phyloP scores from a whole-genome alignment of 1,140 invertebrate genomes.

The Belonocnema kinseyi region DNA sequence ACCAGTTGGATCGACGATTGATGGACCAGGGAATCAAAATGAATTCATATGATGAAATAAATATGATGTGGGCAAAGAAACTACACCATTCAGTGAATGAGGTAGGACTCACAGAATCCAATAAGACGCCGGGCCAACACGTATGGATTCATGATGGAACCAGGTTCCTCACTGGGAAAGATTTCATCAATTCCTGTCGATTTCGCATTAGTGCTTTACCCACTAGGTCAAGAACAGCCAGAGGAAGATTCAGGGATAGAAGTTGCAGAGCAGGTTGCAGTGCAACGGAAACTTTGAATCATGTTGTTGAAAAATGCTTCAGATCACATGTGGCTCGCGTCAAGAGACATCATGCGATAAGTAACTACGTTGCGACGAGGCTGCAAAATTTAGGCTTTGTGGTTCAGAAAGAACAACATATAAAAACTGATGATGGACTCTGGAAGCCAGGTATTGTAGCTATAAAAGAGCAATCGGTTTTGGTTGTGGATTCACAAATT shows the following conservation, averaged over 20 bases:
- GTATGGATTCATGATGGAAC: conserved; percentile 3
- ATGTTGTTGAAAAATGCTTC: too few species aligned
- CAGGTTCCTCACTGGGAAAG: conserved; percentile 37
- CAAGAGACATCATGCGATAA: too few species aligned
- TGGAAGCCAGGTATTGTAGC: too few species aligned
- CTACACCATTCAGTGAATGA: conserved; percentile 34
- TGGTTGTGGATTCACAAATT: too few species aligned
- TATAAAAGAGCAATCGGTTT: too few species aligned
- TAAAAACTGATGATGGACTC: too few species aligned
- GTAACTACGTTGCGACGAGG: too few species aligned
- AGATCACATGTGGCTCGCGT: too few species aligned
- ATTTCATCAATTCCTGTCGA: conserved; percentile 61
- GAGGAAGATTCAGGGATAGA: conserved; percentile 8
- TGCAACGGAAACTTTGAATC: too few species aligned
- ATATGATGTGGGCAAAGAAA: background rate
- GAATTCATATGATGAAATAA: conserved; percentile 9
- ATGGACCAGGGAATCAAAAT: background rate
- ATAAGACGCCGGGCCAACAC: background rate
- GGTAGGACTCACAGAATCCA: background rate
- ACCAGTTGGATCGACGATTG: background rate
- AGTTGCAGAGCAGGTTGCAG: conserved; percentile 63
- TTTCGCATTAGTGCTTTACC: background rate
- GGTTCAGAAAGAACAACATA: too few species aligned
- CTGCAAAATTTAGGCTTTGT: too few species aligned
- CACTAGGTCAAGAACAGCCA: conserved; percentile 29